A percentile compares a stretch with the other conserved stretches of the same genome.
phyloP scores from a whole-genome alignment of 2,888 invertebrate genomes.

The Operophtera brumata region DNA sequence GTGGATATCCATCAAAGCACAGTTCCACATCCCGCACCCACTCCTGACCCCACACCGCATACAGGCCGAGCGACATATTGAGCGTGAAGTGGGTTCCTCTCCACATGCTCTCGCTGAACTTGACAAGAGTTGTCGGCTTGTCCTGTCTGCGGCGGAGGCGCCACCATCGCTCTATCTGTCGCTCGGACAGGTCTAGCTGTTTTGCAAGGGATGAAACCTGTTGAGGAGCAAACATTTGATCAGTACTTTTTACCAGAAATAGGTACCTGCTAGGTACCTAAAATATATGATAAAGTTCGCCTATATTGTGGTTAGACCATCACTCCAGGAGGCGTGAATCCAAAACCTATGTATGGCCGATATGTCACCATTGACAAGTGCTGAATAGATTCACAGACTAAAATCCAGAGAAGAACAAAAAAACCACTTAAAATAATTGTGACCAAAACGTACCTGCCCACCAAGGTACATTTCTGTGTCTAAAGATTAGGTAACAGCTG shows the following conservation, averaged over 20 bases:
- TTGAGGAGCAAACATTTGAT: background rate
- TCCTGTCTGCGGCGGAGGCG: conserved; percentile 90
- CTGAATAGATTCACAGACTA: too few relatives aligned
- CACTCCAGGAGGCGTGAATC: too few relatives aligned
- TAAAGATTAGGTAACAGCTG: too few relatives aligned
- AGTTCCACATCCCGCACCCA: conserved; percentile 96
- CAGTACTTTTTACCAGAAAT: background rate
- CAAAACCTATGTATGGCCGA: too few relatives aligned
- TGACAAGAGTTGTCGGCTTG: conserved; percentile 92
- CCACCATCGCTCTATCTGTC: conserved; percentile 96
- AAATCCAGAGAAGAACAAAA: too few relatives aligned
- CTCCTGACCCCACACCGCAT: conserved; percentile 92
- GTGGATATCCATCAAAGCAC: conserved; percentile 90
- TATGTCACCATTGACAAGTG: too few relatives aligned
- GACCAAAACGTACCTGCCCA: too few relatives aligned
- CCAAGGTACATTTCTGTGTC: too few relatives aligned
- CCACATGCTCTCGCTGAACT: conserved; percentile 97
- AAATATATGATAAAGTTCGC: too few relatives aligned
- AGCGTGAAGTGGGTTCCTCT: conserved; percentile 90
- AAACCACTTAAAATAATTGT: too few relatives aligned
- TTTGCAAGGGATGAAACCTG: conserved; percentile 82
- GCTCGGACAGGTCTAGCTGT: conserved; percentile 89
- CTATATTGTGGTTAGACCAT: too few relatives aligned
- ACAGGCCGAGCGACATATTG: conserved; percentile 90
- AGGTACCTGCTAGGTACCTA: too few relatives aligned